These are phyloP conservation scores for Pteruthius melanotis DNA, from an alignment of 2,113 vertebrate genomes.

Conservation along the genomic window DNA sequence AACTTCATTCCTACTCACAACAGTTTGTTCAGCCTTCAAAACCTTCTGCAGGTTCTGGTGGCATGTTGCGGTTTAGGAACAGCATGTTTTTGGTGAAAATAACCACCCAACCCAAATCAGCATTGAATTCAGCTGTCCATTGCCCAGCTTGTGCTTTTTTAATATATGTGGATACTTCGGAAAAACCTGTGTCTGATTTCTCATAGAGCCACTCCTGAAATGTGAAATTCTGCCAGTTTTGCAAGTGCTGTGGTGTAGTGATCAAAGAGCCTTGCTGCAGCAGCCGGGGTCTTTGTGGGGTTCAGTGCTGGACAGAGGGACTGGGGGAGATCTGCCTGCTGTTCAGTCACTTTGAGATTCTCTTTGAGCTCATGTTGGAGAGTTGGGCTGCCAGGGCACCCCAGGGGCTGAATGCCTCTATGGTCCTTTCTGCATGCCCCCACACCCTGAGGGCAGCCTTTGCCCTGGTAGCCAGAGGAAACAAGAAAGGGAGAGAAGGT, in stretches of 20 bases:
- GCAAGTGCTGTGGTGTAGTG: background rate
- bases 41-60: background rate
- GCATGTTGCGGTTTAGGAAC: rapidly evolving
- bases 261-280: background rate
- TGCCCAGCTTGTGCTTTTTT: background rate
- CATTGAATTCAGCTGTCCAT: background rate
- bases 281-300: background rate
- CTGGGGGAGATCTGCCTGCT: background rate
- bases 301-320: background rate
- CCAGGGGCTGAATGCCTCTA: background rate
- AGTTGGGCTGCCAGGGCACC: background rate
- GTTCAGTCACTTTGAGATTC: rapidly evolving
- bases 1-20: background rate
- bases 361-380: background rate
- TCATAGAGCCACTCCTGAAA: background rate
- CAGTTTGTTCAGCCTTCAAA: background rate
- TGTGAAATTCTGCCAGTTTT: background rate
- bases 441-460: background rate
- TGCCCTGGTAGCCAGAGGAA: background rate
- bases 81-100: background rate
- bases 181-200: background rate
- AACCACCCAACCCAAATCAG: background rate
- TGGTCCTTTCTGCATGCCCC: background rate
- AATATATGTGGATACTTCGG: background rate
- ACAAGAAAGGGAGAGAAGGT: background rate